Percentiles rank a stretch among this genome's conserved stretches.
These are phyloP conservation scores for Labrus mixtus DNA, from an alignment of 2,113 vertebrate species.

Conservation along the genomic window DNA sequence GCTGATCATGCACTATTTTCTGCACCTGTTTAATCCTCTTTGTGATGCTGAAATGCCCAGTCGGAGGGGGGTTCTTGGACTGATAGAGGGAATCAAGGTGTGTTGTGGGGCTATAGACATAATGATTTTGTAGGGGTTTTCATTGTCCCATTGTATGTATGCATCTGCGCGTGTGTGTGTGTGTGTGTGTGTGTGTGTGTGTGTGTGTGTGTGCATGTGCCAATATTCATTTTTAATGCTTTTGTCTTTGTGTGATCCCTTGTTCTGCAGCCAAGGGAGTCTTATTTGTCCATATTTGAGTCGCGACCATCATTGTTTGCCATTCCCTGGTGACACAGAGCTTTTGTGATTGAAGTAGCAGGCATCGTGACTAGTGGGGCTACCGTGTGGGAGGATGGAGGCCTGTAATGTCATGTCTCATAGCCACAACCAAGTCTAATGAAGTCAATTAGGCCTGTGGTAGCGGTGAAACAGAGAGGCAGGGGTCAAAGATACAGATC, in stretches of 20 bases:
- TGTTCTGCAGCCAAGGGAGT: conserved; percentile 27
- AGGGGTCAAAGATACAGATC: conserved; percentile 27
- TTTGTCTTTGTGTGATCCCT: conserved; percentile 43
- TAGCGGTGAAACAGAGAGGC: neutral
- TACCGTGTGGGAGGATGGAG: conserved; percentile 65
- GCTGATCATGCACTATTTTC: conserved; percentile 68
- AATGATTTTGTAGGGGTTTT: conserved; percentile 56
- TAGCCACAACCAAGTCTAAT: conserved; percentile 62
- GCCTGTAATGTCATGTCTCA: conserved; percentile 63
- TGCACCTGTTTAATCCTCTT: conserved; percentile 79
- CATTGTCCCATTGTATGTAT: conserved; percentile 69
- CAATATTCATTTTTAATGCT: conserved; percentile 62
- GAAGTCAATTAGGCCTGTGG: conserved; percentile 57
- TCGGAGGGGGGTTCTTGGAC: conserved; percentile 28
- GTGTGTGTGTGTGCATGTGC: conserved; percentile 18
- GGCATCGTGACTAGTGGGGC: conserved; percentile 73
- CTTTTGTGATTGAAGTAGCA: conserved; percentile 77
- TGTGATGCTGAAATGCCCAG: conserved; percentile 70
- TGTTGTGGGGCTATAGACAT: conserved; percentile 58
- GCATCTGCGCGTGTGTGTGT: conserved; percentile 19
- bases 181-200: neutral
- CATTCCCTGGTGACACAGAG: conserved; percentile 47
- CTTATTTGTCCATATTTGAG: conserved; percentile 62
- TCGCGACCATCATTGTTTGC: conserved; percentile 76
- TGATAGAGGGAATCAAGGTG: conserved; percentile 69